Evolutionary conservation across 2,113 vertebrate species (phyloP), one percentile per base, ranked within the genome.

Genomic region (Symphodus melops): DNA sequence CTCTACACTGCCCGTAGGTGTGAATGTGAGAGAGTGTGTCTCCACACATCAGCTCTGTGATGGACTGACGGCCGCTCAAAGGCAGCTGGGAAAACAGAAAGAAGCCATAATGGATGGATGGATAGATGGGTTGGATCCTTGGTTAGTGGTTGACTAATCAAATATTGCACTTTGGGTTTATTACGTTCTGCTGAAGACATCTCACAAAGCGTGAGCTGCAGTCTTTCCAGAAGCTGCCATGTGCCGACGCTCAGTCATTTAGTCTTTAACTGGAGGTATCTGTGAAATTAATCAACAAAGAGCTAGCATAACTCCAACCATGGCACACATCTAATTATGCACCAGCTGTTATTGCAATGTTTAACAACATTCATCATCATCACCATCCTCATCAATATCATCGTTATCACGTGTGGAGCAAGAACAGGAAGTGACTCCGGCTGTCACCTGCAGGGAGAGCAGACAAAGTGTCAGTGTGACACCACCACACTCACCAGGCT

Each of bases 341-440:
- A 2, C 48, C 87, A 91, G 86, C 79, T 84, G 81, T 79, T 85
- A 58, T 64, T 71, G 56, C 60, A 78, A 78, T 77, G 58, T 68
- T 81, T 64, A 74, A 86, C 72, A 85, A 42, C 60, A 68, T 20
- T 25, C 71, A 55, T 83, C 55, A 69, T 82, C 20, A 55, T 23
- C 14, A 41, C 58, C 14, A 72, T 79, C 25, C 65, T 56, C 9
- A 64, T 39, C 12, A 28, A 39, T 56, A 44, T 72, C 67, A 23
- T 62, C 53, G 49, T 65, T 48, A n/a, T 66, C 49, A 37, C 19
- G 8, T 58, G 12, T 53, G 33, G 20, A 55, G 55, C 28, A 66
- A 52, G 14, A 21, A 56, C 57, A 64, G 2, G 14, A 81, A 59
- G 14, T 10, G 25, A 48, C 55, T 14, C 23, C 44, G 16, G 49